Base-by-base conservation (phyloP, 2,113 vertebrate species). In the Pelobates fuscus region DNA sequence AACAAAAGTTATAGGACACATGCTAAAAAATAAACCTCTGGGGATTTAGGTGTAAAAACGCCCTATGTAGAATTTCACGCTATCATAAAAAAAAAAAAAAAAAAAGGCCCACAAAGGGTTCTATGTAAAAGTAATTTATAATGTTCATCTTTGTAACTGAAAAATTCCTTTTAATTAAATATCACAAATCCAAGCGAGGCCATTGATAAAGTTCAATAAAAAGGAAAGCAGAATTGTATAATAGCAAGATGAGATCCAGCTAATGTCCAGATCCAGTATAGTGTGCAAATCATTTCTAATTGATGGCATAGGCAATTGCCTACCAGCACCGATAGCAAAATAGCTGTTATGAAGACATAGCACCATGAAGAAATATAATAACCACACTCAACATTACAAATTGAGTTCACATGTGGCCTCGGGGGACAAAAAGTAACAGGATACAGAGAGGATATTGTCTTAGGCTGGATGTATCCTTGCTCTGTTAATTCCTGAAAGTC, bases 341-440 rank as follows among this genome's bases (percentile, higher is more conserved):
- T 57, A 59, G 49, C 52, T 23, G 54, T 46, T 55, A 52, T 69
- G 32, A 24, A 57, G 67, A 32, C 44, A 12, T 44, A 15, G 27
- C 29, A 57, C 57, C 37, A 6, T 12, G 52, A 46, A 54, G 25
- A 30, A 70, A 59, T 59, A 23, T 54, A 70, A 70, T 60, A 26
- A 27, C 49, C 17, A 8, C 54, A 23, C 14, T 20, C 12, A 20
- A 44, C 44, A 32, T 63, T 63, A 23, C 44, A 63, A 25, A 72
- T 63, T 26, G 46, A 63, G 70, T 52, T 72, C 70, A 72, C 21
- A 32, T n/a, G 70, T 72, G 44, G 58, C 70, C 70, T 12, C 25
- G 23, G 70, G 70, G 32, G 70, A 62, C 2, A 49, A 24, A 29
- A 43, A n/a, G 29, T 3, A 52, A 55, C 37, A 6, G 30, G 59